Conservation (phyloP, 2,113 vertebrate species). For the Physeter macrocephalus region DNA sequence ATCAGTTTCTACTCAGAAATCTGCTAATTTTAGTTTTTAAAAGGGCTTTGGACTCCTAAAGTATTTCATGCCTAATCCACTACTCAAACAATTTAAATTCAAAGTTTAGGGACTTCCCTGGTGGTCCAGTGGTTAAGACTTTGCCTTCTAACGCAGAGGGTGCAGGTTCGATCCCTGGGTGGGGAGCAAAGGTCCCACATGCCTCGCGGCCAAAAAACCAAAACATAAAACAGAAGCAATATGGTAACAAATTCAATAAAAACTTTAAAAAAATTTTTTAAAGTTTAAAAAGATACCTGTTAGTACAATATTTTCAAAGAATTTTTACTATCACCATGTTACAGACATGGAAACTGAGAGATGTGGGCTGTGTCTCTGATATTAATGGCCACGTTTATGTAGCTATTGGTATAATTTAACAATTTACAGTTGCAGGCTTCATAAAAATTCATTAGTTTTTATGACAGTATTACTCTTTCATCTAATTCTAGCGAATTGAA, state of each 20-base stretch:
- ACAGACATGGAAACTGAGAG: neutral
- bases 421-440: neutral
- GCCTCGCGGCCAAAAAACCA: too few species aligned
- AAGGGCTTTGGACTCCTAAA: neutral
- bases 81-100: neutral
- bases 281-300: neutral
- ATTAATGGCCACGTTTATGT: neutral
- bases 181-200: too few species aligned
- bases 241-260: too few species aligned
- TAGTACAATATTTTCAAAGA: neutral
- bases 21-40: constrained; percentile 20
- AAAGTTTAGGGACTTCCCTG: neutral
- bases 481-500: neutral
- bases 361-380: neutral
- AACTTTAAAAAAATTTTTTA: neutral
- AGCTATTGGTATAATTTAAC: neutral
- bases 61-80: neutral
- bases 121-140: too few species aligned
- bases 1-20: neutral
- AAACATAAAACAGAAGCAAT: too few species aligned
- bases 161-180: too few species aligned
- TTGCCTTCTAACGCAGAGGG: too few species aligned
- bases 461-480: neutral
- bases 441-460: neutral
- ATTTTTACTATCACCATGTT: neutral